phyloP scores from a whole-genome alignment of 1,140 invertebrate genomes.

The Heliconius hewitsoni region DNA sequence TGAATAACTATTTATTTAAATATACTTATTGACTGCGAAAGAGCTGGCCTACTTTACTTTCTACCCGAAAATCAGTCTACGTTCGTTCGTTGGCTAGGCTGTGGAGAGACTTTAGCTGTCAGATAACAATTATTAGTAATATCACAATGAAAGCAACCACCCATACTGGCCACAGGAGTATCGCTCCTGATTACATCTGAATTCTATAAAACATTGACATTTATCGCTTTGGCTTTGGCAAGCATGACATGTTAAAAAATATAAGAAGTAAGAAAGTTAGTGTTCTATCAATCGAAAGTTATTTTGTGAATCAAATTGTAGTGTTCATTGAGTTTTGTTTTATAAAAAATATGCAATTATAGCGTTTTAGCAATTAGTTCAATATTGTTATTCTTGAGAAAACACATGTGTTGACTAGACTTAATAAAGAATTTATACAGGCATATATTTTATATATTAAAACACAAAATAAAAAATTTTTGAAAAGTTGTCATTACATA shows the following conservation, averaged over 20 bases:
- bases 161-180: conserved; percentile 18
- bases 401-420: neutral
- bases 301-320: no score
- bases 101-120: conserved; percentile 54
- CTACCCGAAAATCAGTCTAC: conserved; percentile 79
- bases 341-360: no score
- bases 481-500: neutral
- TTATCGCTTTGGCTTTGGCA: neutral
- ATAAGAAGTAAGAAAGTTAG: no score
- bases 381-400: neutral
- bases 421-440: neutral
- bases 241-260: no score
- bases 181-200: neutral
- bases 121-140: conserved; percentile 71
- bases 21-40: conserved; percentile 70
- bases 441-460: neutral
- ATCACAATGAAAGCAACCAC: conserved; percentile 69
- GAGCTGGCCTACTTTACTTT: conserved; percentile 71
- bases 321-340: no score
- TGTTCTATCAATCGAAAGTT: no score
- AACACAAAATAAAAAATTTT: neutral
- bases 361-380: neutral
- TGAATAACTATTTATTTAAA: conserved; percentile 65
- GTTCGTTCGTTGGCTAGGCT: conserved; percentile 69
- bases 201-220: neutral